Conservation (phyloP, 2,888 invertebrate genomes). For the Xiphydria camelus region DNA sequence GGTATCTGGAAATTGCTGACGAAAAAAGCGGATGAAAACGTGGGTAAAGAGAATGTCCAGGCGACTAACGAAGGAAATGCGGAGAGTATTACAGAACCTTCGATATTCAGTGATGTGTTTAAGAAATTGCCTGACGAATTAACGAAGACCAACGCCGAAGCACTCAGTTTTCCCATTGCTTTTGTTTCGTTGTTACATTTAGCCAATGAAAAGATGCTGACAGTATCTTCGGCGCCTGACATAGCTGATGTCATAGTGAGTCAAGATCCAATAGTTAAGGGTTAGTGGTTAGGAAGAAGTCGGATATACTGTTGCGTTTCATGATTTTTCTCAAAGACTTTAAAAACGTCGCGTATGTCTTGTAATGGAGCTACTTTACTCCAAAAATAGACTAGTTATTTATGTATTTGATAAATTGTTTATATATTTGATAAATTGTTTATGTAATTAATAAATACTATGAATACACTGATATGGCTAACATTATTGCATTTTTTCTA, state of each 20-base stretch:
- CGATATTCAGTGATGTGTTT: slow-evolving; percentile 62
- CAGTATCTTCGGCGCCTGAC: slow-evolving; percentile 25
- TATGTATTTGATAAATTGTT: no score
- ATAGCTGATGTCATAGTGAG: slow-evolving; percentile 36
- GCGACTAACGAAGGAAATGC: slow-evolving; percentile 3
- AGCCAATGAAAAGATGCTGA: slow-evolving; percentile 76
- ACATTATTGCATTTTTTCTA: no score
- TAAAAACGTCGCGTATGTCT: no score
- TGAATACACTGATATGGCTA: no score
- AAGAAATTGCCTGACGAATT: slow-evolving; percentile 63
- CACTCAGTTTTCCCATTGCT: slow-evolving; percentile 77
- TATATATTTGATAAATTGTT: no score
- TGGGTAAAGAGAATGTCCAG: slow-evolving; percentile 5
- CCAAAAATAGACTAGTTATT: no score
- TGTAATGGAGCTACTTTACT: no score
- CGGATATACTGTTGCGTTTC: no score
- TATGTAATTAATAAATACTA: no score
- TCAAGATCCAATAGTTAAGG: no score
- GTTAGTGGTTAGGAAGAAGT: no score
- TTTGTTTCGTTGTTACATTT: slow-evolving; percentile 82
- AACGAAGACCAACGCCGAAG: slow-evolving; percentile 67
- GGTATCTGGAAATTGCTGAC: slow-evolving; percentile 72
- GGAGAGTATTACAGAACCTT: slow-evolving; percentile 37
- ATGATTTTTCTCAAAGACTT: no score
- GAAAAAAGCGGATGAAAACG: not conserved